Conservation (phyloP, 2,797 vertebrate genomes). For the Menidia menidia region DNA sequence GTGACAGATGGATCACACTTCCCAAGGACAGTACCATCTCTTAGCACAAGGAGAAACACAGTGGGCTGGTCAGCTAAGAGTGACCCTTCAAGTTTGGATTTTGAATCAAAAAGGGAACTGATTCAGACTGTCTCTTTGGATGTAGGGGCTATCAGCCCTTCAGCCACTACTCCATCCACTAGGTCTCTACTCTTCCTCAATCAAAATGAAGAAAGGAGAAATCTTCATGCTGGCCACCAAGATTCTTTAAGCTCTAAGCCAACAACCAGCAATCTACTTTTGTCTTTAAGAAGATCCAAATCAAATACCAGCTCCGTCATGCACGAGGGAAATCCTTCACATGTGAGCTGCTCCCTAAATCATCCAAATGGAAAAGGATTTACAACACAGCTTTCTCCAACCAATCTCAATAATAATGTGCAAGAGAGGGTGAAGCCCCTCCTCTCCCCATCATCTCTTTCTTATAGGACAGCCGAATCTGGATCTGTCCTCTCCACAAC, state of each 20-base stretch:
- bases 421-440: conserved; percentile 43
- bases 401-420: conserved; percentile 40
- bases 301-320: conserved; percentile 45
- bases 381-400: conserved; percentile 32
- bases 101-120: conserved; percentile 54
- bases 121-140: conserved; percentile 65
- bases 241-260: conserved; percentile 73
- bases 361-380: conserved; percentile 46
- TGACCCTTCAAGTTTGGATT: conserved; percentile 55
- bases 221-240: conserved; percentile 50
- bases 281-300: conserved; percentile 76
- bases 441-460: conserved; percentile 43
- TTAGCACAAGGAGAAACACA: conserved; percentile 55
- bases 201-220: conserved; percentile 51
- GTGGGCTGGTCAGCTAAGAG: conserved; percentile 71
- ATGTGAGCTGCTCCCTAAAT: conserved; percentile 32
- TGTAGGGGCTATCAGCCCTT: conserved; percentile 20
- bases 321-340: conserved; percentile 32
- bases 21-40: conserved; percentile 48
- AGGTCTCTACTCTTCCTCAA: conserved; percentile 45
- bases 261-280: conserved; percentile 80
- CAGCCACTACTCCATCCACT: conserved; percentile 17
- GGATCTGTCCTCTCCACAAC: conserved; percentile 19
- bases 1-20: conserved; percentile 26
- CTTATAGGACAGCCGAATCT: conserved; percentile 38